phyloP scores from a whole-genome alignment of 2,113 vertebrate species.

The Takifugu flavidus region DNA sequence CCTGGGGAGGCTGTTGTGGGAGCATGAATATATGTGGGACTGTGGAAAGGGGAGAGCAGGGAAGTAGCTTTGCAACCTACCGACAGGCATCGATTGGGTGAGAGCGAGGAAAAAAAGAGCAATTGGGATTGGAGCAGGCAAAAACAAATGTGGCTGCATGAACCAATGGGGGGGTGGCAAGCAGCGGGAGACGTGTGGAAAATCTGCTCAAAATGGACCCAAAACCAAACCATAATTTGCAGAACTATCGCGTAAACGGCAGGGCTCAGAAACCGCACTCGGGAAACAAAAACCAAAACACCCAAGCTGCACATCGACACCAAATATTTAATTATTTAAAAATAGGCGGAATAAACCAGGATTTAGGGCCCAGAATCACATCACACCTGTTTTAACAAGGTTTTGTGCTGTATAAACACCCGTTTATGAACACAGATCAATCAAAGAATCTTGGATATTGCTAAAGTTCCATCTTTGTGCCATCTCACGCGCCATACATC shows the following conservation, averaged over 20 bases:
- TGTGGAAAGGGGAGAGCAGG: slow-evolving; percentile 10
- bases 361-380: too few relatives aligned
- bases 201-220: slow-evolving; percentile 13
- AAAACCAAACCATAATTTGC: too few relatives aligned
- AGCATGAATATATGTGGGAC: slow-evolving; percentile 15
- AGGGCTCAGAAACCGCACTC: slow-evolving; percentile 16
- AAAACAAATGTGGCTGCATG: slow-evolving; percentile 28
- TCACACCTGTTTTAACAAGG: too few relatives aligned
- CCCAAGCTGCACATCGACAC: too few relatives aligned
- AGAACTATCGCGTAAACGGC: too few relatives aligned
- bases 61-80: slow-evolving; percentile 33
- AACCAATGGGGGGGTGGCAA: slow-evolving; percentile 45
- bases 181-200: slow-evolving; percentile 30
- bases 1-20: slow-evolving; percentile 42
- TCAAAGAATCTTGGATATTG: too few relatives aligned
- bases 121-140: slow-evolving; percentile 20
- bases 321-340: too few relatives aligned
- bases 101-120: slow-evolving; percentile 16
- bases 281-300: background rate
- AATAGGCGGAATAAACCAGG: too few relatives aligned
- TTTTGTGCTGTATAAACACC: too few relatives aligned
- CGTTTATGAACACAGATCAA: too few relatives aligned
- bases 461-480: too few relatives aligned
- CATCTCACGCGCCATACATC: too few relatives aligned
- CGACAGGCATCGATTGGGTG: slow-evolving; percentile 39